Evolutionary conservation across 2,797 vertebrate genomes (phyloP).

Genomic region (Amniataba percoides): DNA sequence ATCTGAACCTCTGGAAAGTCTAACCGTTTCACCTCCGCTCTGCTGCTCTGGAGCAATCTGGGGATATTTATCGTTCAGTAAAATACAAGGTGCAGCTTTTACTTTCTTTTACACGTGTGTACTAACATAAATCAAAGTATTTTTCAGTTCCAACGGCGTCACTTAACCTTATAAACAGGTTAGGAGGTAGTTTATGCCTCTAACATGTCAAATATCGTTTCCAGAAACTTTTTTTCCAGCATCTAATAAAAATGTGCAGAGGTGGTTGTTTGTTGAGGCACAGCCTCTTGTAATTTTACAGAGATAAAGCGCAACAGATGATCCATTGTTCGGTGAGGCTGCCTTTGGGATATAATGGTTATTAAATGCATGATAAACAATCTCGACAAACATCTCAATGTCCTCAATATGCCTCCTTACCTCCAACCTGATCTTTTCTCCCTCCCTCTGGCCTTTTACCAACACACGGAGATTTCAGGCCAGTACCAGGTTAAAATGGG

Average conservation of each 20-base stretch:
- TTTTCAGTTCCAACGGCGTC: neutral
- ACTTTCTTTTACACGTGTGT: neutral
- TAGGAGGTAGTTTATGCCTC: neutral
- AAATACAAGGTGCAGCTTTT: conserved; percentile 34
- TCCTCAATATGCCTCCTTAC: neutral
- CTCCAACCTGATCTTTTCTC: conserved; percentile 7
- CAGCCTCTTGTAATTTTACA: neutral
- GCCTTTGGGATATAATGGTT: conserved; percentile 10
- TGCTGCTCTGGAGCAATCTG: conserved; percentile 32
- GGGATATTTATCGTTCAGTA: conserved; percentile 34
- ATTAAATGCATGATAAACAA: conserved; percentile 28
- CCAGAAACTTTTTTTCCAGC: neutral
- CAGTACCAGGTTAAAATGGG: conserved; percentile 50
- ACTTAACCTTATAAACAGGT: neutral
- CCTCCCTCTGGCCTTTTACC: conserved; percentile 12
- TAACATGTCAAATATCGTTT: neutral
- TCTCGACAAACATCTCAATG: conserved; percentile 31
- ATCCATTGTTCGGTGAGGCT: conserved; percentile 20
- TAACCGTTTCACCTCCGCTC: conserved; percentile 40
- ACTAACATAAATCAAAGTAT: neutral
- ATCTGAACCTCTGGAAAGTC: conserved; percentile 67
- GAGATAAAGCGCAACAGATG: conserved; percentile 32
- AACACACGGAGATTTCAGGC: conserved; percentile 36
- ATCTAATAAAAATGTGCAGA: conserved; percentile 14
- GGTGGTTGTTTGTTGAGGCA: conserved; percentile 11